These are phyloP conservation scores for Trematocara nigrifrons DNA, from an alignment of 2,113 vertebrate species.

Conservation along the genomic window DNA sequence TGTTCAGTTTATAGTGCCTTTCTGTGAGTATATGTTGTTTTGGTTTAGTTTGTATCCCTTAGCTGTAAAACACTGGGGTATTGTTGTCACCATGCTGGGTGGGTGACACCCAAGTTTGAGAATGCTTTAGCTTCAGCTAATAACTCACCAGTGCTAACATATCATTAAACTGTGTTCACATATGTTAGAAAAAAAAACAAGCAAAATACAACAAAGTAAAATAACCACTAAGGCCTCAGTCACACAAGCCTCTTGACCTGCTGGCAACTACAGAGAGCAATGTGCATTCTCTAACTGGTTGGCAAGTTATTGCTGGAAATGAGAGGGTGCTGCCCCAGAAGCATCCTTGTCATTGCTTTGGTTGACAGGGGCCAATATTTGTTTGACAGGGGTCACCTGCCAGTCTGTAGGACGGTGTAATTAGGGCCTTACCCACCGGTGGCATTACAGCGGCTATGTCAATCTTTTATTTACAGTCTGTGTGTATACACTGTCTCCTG, in stretches of 20 bases:
- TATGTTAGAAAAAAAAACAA: neutral
- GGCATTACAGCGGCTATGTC: neutral
- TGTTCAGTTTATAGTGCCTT: neutral
- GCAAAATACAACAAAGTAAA: neutral
- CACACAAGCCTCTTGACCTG: neutral
- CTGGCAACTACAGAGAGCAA: neutral
- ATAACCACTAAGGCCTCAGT: neutral
- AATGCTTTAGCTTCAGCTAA: neutral
- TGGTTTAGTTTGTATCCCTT: neutral
- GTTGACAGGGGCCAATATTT: neutral
- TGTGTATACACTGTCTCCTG: neutral
- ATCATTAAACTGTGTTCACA: neutral
- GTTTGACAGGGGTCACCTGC: neutral
- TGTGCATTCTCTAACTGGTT: neutral
- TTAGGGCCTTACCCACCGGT: neutral
- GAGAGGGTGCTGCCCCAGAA: neutral
- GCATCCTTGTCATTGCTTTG: neutral
- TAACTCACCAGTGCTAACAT: neutral
- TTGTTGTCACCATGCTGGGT: neutral
- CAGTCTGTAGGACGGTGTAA: neutral
- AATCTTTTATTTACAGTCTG: neutral
- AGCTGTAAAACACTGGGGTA: neutral
- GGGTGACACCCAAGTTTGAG: neutral
- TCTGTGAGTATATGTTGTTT: neutral
- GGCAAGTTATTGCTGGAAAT: neutral